Conservation (phyloP, 1,140 invertebrate genomes). For the Cepaea nemoralis region DNA sequence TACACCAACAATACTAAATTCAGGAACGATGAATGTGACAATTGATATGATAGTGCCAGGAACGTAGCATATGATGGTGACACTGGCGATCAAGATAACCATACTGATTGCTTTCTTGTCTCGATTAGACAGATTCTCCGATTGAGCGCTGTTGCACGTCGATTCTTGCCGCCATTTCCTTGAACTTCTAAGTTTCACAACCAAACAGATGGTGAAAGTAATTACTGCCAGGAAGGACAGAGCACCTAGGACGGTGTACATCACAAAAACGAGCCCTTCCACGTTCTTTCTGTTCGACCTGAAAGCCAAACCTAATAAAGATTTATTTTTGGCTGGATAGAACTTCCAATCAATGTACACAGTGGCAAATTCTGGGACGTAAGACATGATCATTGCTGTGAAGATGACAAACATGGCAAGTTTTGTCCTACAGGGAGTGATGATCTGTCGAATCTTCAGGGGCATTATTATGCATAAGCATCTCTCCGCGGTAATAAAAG, state of each 20-base stretch:
- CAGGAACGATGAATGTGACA: background rate
- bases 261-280: background rate
- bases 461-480: conserved; percentile 20
- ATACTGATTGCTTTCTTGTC: conserved; percentile 14
- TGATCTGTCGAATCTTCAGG: conserved; percentile 14
- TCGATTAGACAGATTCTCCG: background rate
- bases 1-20: background rate
- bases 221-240: background rate
- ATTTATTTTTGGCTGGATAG: conserved; percentile 15
- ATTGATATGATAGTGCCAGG: background rate
- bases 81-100: conserved; percentile 7
- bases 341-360: conserved; percentile 20
- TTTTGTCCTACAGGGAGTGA: background rate
- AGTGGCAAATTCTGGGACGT: background rate
- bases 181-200: background rate
- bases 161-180: background rate
- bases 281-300: conserved; percentile 7
- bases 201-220: conserved; percentile 4
- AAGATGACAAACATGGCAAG: background rate
- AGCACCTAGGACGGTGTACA: background rate
- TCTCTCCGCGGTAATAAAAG: conserved; percentile 20
- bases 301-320: background rate
- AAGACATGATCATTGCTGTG: background rate
- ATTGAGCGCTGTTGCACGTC: background rate
- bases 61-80: conserved; percentile 15